Conservation (phyloP, 2,888 invertebrate genomes). For the Neria commutata region DNA sequence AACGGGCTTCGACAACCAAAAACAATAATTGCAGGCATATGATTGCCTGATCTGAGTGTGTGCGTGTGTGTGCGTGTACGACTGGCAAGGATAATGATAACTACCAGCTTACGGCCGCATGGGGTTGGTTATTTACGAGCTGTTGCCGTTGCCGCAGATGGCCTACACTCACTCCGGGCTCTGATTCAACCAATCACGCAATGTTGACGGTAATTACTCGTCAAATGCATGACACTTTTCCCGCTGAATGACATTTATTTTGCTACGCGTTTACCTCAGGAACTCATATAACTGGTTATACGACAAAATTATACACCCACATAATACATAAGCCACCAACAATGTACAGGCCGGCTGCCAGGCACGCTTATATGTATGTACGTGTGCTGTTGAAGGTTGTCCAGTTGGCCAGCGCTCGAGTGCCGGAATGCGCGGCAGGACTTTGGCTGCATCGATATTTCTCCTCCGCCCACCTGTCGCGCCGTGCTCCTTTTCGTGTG, state of each 20-base stretch:
- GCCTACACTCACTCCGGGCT: slow-evolving; percentile 37
- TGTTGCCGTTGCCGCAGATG: no score
- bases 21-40: slow-evolving; percentile 9
- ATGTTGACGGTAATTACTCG: slow-evolving; percentile 61
- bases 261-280: slow-evolving; percentile 54
- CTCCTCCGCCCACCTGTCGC: no score
- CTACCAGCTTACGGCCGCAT: no score
- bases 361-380: not conserved
- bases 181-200: slow-evolving; percentile 63
- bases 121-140: not conserved
- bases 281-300: slow-evolving; percentile 58
- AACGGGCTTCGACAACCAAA: slow-evolving; percentile 5
- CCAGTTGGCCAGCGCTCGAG: not conserved
- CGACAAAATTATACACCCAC: slow-evolving; percentile 45
- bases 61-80: no score
- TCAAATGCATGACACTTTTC: slow-evolving; percentile 57
- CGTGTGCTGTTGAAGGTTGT: no score
- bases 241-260: slow-evolving; percentile 55
- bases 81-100: no score
- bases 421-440: not conserved
- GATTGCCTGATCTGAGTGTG: not conserved
- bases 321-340: not conserved
- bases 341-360: not conserved
- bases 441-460: not conserved
- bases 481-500: no score